A percentile compares a stretch with the other conserved stretches of the same genome.
These are phyloP conservation scores for Circaetus gallicus DNA, from an alignment of 2,113 vertebrate species.

Conservation along the genomic window DNA sequence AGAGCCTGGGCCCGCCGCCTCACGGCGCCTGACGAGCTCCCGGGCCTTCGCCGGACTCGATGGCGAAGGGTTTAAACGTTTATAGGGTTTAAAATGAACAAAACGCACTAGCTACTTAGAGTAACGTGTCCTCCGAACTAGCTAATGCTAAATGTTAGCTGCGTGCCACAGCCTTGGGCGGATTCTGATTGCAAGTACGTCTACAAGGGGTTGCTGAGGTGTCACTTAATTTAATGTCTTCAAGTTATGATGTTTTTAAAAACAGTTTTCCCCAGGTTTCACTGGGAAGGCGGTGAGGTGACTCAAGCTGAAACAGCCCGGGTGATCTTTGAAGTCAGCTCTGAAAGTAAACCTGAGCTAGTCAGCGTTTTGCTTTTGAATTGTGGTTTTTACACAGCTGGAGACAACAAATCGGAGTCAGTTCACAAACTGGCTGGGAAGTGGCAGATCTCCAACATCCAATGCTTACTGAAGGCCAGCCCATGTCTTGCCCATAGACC, in stretches of 20 bases:
- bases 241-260: background rate
- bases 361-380: background rate
- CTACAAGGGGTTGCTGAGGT: accelerated
- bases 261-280: background rate
- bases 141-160: background rate
- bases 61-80: accelerated
- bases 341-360: background rate
- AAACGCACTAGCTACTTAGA: accelerated
- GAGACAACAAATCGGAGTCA: accelerated
- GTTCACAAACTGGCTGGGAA: background rate
- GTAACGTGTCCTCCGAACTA: accelerated
- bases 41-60: accelerated
- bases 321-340: background rate
- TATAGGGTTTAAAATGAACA: background rate
- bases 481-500: accelerated
- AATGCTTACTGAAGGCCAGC: accelerated
- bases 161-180: accelerated
- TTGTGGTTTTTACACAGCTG: background rate
- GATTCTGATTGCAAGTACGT: no score
- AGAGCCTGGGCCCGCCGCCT: accelerated
- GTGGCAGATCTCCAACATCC: accelerated
- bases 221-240: background rate
- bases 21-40: accelerated
- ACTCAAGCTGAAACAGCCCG: no score
- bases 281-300: accelerated